Evolutionary conservation across 2,888 invertebrate genomes (phyloP), one percentile per base, ranked within the genome.

Genomic region (Gisinianus flammeolus): DNA sequence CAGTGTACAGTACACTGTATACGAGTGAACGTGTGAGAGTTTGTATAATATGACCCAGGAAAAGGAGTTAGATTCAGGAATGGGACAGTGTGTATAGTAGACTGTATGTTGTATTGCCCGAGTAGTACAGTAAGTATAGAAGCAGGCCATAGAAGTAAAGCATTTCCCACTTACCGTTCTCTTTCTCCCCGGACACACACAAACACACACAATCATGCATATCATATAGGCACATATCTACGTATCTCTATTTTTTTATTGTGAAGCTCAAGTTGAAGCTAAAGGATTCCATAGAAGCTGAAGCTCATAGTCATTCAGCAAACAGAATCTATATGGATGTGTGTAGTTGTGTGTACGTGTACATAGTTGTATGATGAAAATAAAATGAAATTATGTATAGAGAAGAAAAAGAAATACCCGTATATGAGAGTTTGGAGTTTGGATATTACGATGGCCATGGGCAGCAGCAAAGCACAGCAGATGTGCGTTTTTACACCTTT

Each of bases 401-500:
- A 12, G 33, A 10, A 33, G 66, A 31, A 22, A 26, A 62, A 62
- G 28, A 26, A 26, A 62, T 62, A 28, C 26, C 28, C 28, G 62
- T 62, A 28, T 44, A 44, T 19, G 2, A 16, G 44, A 44, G 16
- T 64, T 26, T 64, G 16, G 16, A 58, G 12, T 62, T 24, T 64
- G 26, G 24, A 28, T 19, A 26, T 64, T 24, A 16, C 16, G 35
- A 33, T 68, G 35, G 24, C 24, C 44, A 68, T 68, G 44, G 26
- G 67, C 56, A 68, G 31, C 68, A 66, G 58, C 6, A 44, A 64
- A 8, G 30, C n/a, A 71, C 54, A 71, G 77, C 77, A 77, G 77
- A 77, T 77, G 77, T 77, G 77, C 72, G 77, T 77, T 77, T 77
- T 77, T 77, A 77, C 77, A 77, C 77, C 77, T 77, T 77, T 76